phyloP scores from a whole-genome alignment of 53 echinoderm and acorn worm species.

The Echinarachnius parma region DNA sequence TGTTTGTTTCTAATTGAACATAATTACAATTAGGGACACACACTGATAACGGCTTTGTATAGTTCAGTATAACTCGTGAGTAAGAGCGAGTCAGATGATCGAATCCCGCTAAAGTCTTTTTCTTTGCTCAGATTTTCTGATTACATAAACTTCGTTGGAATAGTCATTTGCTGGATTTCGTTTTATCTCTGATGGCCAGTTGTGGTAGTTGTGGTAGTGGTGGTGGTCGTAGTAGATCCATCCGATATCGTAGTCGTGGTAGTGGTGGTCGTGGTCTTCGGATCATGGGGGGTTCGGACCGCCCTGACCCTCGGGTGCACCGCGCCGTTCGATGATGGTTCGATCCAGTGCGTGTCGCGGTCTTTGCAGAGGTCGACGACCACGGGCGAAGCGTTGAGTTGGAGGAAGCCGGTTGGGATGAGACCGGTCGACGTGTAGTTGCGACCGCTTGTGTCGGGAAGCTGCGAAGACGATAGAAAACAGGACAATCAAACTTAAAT shows the following conservation, averaged over 20 bases:
- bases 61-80: too few relatives aligned
- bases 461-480: not conserved
- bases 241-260: constrained; percentile 3
- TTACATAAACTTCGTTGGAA: too few relatives aligned
- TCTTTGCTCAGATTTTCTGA: too few relatives aligned
- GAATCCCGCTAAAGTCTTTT: too few relatives aligned
- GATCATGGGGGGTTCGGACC: not conserved
- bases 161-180: too few relatives aligned
- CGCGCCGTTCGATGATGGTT: too few relatives aligned
- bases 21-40: too few relatives aligned
- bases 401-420: constrained; percentile 11
- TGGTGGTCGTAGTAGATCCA: not conserved
- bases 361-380: not conserved
- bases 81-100: too few relatives aligned
- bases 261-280: not conserved
- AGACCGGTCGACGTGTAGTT: constrained; percentile 16
- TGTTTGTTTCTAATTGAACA: too few relatives aligned
- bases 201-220: constrained; percentile 2
- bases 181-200: not conserved
- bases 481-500: not conserved
- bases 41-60: too few relatives aligned
- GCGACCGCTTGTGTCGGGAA: constrained; percentile 11
- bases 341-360: constrained; percentile 15
- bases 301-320: not conserved
- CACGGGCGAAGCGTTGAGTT: not conserved